These are phyloP conservation scores for Panurus biarmicus DNA, from an alignment of 2,113 vertebrate species.

Conservation along the genomic window DNA sequence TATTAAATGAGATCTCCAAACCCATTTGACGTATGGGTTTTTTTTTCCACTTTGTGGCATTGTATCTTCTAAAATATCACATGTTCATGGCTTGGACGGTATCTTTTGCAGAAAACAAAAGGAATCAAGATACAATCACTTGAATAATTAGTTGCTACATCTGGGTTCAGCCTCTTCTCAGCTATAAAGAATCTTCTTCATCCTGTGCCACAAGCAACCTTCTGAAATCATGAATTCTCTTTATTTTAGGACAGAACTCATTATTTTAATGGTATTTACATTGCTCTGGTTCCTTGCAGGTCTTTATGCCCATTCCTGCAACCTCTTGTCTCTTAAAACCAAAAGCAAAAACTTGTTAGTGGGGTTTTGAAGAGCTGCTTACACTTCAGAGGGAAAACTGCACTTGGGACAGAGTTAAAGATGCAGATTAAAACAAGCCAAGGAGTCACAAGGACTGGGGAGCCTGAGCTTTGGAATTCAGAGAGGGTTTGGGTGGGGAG, in stretches of 20 bases:
- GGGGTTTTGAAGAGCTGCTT: not conserved
- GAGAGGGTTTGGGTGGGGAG: not conserved
- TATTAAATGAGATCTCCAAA: not conserved
- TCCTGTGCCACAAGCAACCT: not conserved
- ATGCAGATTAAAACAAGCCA: not conserved
- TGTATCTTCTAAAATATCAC: not conserved
- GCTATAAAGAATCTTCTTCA: not conserved
- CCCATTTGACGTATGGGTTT: not conserved
- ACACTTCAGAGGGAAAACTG: not conserved
- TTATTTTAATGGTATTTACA: not conserved
- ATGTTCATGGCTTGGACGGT: not conserved
- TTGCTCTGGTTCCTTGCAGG: not conserved
- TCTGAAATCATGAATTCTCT: not conserved
- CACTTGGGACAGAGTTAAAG: not conserved
- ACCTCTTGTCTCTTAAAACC: not conserved
- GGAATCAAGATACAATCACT: not conserved
- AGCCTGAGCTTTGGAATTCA: not conserved
- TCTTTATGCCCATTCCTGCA: not conserved
- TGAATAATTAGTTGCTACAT: not conserved
- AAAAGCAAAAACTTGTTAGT: not conserved
- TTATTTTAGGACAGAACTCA: not conserved
- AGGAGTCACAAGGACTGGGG: not conserved
- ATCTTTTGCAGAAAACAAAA: not conserved
- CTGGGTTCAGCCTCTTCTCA: not conserved
- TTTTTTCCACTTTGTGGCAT: not conserved